Conservation (phyloP, 2,113 vertebrate genomes). For the Urocolius indicus region DNA sequence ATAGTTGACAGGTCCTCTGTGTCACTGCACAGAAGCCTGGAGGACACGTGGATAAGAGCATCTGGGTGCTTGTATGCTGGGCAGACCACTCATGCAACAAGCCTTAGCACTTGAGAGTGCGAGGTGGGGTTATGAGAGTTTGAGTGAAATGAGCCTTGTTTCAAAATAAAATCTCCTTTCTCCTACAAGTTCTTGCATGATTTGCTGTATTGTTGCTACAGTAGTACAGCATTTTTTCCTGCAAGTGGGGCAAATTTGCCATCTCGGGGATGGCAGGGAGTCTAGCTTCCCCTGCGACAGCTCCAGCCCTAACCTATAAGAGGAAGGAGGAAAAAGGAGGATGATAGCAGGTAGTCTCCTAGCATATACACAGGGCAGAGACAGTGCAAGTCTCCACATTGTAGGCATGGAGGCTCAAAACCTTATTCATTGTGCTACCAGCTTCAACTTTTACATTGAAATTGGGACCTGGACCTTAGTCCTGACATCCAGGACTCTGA, state of each 20-base stretch:
- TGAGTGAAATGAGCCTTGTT: neutral
- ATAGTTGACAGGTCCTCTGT: neutral
- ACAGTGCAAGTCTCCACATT: neutral
- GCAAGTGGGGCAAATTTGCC: neutral
- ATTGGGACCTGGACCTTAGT: neutral
- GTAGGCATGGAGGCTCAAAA: neutral
- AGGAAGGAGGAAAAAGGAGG: neutral
- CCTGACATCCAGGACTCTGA: neutral
- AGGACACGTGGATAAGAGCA: neutral
- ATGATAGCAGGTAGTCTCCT: neutral
- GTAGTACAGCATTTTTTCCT: neutral
- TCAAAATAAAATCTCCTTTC: neutral
- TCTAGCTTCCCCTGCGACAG: neutral
- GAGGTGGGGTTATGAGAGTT: neutral
- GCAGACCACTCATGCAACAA: neutral
- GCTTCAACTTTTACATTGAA: neutral
- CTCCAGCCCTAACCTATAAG: neutral
- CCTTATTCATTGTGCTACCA: neutral
- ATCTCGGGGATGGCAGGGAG: neutral
- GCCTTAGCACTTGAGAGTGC: neutral
- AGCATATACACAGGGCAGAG: fast-evolving
- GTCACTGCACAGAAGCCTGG: neutral
- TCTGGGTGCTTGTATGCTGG: neutral
- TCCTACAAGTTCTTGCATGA: neutral
- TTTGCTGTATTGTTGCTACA: neutral